Conservation (phyloP, 1,140 invertebrate genomes). For the Drosophila parvula region DNA sequence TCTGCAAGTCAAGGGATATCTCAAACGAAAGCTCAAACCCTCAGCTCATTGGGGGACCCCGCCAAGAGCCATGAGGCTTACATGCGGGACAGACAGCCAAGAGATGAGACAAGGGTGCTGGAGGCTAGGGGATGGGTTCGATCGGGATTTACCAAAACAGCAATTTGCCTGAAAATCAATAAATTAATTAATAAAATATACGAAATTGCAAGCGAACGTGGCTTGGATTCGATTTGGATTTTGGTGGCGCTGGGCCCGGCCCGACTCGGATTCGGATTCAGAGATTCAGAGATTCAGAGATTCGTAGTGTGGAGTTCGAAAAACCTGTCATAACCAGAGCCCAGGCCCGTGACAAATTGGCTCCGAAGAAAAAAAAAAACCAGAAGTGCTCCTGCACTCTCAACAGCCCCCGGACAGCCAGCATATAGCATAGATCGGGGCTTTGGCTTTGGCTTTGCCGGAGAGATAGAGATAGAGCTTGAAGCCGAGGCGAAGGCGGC, state of each 20-base stretch:
- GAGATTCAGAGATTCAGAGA: too few relatives aligned
- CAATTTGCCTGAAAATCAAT: slow-evolving; percentile 29
- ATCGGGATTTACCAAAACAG: too few relatives aligned
- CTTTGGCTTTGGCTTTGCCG: slow-evolving; percentile 11
- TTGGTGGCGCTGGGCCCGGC: not conserved
- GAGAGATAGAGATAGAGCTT: slow-evolving; percentile 22
- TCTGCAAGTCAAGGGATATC: too few relatives aligned
- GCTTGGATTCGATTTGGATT: slow-evolving; percentile 22
- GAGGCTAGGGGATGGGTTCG: too few relatives aligned
- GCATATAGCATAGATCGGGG: slow-evolving; percentile 42
- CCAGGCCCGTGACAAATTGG: slow-evolving; percentile 61
- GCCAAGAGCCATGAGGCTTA: too few relatives aligned
- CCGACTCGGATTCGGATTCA: slow-evolving; percentile 5
- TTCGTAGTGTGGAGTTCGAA: slow-evolving; percentile 44
- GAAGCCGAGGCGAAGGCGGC: slow-evolving; percentile 8
- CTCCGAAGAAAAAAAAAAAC: slow-evolving; percentile 52
- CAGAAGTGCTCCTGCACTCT: slow-evolving; percentile 60
- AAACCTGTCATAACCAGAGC: slow-evolving; percentile 73
- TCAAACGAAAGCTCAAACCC: too few relatives aligned
- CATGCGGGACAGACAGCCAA: too few relatives aligned
- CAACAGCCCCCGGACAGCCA: too few relatives aligned
- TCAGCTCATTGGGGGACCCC: too few relatives aligned
- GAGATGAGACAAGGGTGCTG: too few relatives aligned
- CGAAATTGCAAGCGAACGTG: slow-evolving; percentile 42
- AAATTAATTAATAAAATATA: slow-evolving; percentile 67